Conservation (phyloP, 2,113 vertebrate genomes). For the Toxostoma redivivum region DNA sequence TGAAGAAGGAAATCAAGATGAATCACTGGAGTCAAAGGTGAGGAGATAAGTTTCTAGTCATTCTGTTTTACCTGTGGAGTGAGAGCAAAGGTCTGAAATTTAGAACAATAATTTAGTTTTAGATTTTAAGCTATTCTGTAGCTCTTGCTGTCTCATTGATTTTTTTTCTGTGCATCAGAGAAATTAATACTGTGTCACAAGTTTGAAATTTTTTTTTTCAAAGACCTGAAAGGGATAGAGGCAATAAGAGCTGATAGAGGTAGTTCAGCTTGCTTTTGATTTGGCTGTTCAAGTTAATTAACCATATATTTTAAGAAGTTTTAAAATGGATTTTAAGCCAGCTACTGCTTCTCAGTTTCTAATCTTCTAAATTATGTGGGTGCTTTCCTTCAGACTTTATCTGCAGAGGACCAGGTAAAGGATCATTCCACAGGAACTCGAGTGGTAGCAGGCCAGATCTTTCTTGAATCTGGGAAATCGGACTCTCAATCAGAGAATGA, state of each 20-base stretch:
- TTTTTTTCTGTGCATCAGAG: background rate
- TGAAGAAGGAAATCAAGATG: constrained; percentile 73
- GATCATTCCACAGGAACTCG: constrained; percentile 70
- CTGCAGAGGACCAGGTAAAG: constrained; percentile 79
- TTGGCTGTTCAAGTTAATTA: background rate
- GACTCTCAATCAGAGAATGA: constrained; percentile 51
- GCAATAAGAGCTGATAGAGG: background rate
- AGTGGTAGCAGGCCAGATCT: constrained; percentile 76
- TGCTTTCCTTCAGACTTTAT: constrained; percentile 60
- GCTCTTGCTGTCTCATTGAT: background rate
- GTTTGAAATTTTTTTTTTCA: background rate
- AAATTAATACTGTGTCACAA: background rate
- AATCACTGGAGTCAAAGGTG: constrained; percentile 77
- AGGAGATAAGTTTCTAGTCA: constrained; percentile 5
- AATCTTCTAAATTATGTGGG: background rate
- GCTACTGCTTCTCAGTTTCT: background rate
- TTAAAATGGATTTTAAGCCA: background rate
- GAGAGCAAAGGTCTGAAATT: background rate
- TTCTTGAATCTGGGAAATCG: constrained; percentile 70
- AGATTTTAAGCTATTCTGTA: background rate
- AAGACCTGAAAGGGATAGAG: background rate
- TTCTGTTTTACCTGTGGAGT: background rate
- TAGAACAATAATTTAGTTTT: background rate
- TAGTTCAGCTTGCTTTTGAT: background rate
- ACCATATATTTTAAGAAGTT: background rate